phyloP scores from a whole-genome alignment of 2,888 invertebrate genomes.

The Sceliomorpha sp. region DNA sequence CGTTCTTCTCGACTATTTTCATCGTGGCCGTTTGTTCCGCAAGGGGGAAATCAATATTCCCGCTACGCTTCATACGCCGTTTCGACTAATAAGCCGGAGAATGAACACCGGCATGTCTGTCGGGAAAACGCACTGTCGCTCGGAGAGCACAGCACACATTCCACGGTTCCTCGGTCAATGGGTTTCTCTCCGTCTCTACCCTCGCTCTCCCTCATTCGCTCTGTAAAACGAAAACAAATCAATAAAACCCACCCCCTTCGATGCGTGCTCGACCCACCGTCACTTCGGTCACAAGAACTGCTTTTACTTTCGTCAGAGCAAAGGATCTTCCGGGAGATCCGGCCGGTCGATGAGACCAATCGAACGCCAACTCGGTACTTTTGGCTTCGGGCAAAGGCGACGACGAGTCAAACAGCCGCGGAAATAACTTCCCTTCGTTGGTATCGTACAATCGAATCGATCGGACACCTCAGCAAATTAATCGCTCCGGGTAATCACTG shows the following conservation, averaged over 20 bases:
- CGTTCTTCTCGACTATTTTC: conserved; percentile 23
- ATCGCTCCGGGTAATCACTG: conserved; percentile 48
- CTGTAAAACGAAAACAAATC: conserved; percentile 71
- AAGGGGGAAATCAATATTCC: conserved; percentile 53
- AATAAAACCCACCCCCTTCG: conserved; percentile 55
- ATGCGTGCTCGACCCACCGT: conserved; percentile 21
- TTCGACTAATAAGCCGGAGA: conserved; percentile 29
- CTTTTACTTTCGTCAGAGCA: conserved; percentile 24
- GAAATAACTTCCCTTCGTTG: conserved; percentile 4
- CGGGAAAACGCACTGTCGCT: background rate
- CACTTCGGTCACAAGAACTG: conserved; percentile 6
- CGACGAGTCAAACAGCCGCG: background rate
- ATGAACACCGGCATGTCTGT: conserved; percentile 13
- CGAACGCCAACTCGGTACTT: conserved; percentile 1
- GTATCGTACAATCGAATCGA: conserved; percentile 32
- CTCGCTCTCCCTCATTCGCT: no score
- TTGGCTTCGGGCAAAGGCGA: background rate
- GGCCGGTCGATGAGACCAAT: conserved; percentile 8
- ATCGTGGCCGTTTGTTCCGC: conserved; percentile 37
- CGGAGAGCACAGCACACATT: conserved; percentile 42
- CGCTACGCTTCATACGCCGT: conserved; percentile 26
- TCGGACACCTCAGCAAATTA: conserved; percentile 38
- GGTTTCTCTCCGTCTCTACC: conserved; percentile 46
- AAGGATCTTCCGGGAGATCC: background rate
- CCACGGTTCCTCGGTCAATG: conserved; percentile 30